phyloP scores from a whole-genome alignment of 2,888 invertebrate species.

The Globia sparganii region DNA sequence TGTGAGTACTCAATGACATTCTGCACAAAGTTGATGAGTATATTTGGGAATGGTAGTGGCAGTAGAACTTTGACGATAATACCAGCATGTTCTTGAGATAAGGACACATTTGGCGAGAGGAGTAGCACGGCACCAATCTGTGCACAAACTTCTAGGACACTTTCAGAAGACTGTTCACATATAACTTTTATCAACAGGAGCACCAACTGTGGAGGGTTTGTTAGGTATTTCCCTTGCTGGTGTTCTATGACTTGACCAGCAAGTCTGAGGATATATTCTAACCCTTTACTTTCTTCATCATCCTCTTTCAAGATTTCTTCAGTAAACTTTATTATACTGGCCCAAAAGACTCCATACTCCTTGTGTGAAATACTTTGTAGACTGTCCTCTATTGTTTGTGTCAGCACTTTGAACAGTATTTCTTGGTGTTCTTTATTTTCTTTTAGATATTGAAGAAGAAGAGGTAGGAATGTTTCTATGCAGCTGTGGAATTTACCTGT shows the following conservation, averaged over 20 bases:
- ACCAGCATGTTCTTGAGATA: constrained; percentile 94
- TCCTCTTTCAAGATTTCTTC: constrained; percentile 82
- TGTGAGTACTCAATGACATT: constrained; percentile 92
- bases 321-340: constrained; percentile 79
- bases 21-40: constrained; percentile 92
- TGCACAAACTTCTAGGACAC: constrained; percentile 85
- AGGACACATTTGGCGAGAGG: constrained; percentile 90
- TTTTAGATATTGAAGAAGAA: constrained; percentile 92
- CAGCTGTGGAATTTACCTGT: constrained; percentile 96
- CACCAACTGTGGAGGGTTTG: constrained; percentile 91
- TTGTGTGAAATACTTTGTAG: constrained; percentile 91
- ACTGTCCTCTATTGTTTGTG: constrained; percentile 92
- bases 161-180: constrained; percentile 85
- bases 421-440: constrained; percentile 88
- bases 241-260: constrained; percentile 91
- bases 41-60: constrained; percentile 88
- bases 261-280: constrained; percentile 89
- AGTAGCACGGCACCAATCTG: constrained; percentile 91
- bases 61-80: constrained; percentile 92
- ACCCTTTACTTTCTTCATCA: constrained; percentile 77
- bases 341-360: constrained; percentile 93
- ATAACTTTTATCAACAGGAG: constrained; percentile 90
- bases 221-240: constrained; percentile 92
- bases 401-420: constrained; percentile 92
- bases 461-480: constrained; percentile 92